Conservation (phyloP, 2,113 vertebrate genomes). For the Catharus fuscescens region DNA sequence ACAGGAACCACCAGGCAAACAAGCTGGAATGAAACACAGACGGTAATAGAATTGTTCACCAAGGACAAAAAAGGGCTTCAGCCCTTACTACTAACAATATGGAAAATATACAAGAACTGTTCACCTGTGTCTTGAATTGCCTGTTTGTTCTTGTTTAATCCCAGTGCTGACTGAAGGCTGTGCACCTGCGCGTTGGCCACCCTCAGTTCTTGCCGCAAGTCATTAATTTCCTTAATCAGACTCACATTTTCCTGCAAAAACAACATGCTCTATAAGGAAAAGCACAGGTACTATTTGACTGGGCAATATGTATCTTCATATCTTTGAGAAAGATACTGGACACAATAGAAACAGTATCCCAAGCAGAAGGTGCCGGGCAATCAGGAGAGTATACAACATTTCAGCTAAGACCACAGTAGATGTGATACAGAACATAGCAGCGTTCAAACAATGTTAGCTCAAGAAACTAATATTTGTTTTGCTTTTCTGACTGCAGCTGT, state of each 20-base stretch:
- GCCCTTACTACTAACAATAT: neutral
- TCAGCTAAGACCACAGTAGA: neutral
- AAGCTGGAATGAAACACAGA: neutral
- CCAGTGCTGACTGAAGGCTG: constrained; percentile 64
- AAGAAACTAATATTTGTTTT: neutral
- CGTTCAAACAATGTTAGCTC: neutral
- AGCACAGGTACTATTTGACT: neutral
- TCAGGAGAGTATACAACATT: neutral
- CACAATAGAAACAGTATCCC: neutral
- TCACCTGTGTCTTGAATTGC: constrained; percentile 70
- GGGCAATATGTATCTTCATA: neutral
- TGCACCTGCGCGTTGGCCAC: constrained; percentile 63
- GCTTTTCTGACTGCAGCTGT: neutral
- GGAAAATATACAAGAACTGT: neutral
- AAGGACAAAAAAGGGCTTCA: neutral
- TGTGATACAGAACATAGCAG: neutral
- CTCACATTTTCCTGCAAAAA: constrained; percentile 77
- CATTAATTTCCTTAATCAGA: constrained; percentile 81
- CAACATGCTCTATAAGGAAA: neutral
- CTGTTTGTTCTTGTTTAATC: constrained; percentile 67
- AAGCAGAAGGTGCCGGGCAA: neutral
- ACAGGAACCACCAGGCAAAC: neutral
- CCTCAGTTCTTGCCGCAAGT: constrained; percentile 74
- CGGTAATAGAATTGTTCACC: neutral
- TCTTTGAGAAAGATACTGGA: neutral